Percentiles rank a stretch among this genome's conserved stretches.
phyloP scores from a whole-genome alignment of 2,113 vertebrate species.

The Psilopogon haemacephalus region DNA sequence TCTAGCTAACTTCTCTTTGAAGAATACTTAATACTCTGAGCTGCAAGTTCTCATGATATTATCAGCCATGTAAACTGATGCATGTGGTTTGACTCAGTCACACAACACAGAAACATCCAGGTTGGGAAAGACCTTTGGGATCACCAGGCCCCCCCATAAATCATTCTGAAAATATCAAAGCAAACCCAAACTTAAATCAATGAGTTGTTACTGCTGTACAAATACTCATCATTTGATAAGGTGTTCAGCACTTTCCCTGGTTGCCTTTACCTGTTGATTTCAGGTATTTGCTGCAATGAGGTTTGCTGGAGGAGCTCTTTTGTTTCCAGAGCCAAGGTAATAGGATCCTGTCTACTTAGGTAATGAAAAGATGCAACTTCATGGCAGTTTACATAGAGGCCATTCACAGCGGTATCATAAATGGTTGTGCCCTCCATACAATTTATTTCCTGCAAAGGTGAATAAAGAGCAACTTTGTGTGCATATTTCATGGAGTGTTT shows the following conservation, averaged over 20 bases:
- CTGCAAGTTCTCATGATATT: neutral
- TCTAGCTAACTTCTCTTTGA: neutral
- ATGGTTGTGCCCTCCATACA: neutral
- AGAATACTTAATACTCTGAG: neutral
- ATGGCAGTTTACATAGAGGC: neutral
- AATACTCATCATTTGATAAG: neutral
- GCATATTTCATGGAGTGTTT: neutral
- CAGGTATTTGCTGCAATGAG: neutral
- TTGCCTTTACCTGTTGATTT: neutral
- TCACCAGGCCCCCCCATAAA: neutral
- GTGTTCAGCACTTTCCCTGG: neutral
- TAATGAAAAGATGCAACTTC: neutral
- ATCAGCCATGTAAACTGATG: neutral
- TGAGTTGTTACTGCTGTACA: neutral
- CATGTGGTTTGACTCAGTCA: neutral
- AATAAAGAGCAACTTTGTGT: neutral
- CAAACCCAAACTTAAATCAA: neutral
- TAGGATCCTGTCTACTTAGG: neutral
- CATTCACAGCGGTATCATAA: neutral
- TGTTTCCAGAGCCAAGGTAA: neutral
- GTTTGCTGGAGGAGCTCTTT: neutral
- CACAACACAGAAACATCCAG: too few species aligned
- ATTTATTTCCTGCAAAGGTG: neutral
- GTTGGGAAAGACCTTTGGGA: too few species aligned
- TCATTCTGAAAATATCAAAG: neutral